Percentiles rank a stretch among this genome's conserved stretches.
These are phyloP conservation scores for Taphrorychus bicolor DNA, from an alignment of 2,888 invertebrate genomes.

Conservation along the genomic window DNA sequence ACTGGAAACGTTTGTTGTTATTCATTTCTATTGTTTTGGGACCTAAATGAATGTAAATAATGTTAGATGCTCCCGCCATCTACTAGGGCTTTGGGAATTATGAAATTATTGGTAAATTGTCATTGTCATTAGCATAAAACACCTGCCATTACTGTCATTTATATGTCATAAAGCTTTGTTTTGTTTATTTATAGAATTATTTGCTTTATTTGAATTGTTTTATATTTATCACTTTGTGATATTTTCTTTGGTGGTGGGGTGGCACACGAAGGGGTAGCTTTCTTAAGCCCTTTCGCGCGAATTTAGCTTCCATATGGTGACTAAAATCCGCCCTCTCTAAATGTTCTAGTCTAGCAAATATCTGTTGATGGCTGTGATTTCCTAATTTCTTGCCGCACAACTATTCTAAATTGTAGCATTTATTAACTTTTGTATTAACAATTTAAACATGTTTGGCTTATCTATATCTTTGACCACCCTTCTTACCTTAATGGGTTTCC, in stretches of 20 bases:
- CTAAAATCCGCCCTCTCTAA: background rate
- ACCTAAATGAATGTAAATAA: too few species aligned
- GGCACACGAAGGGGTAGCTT: background rate
- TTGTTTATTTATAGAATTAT: too few species aligned
- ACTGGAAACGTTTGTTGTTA: too few species aligned
- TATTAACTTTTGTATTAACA: background rate
- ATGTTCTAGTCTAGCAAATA: background rate
- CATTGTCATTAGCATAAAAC: too few species aligned
- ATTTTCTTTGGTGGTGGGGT: background rate
- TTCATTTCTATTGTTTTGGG: too few species aligned
- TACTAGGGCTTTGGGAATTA: too few species aligned
- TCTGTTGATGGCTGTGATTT: constrained; percentile 5
- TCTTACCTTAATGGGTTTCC: background rate
- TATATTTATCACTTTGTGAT: background rate
- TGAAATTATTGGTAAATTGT: too few species aligned
- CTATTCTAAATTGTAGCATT: too few species aligned
- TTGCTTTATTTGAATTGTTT: constrained; percentile 1
- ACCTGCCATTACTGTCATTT: too few species aligned
- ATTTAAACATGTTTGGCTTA: background rate
- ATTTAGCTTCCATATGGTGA: background rate
- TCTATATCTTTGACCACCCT: background rate
- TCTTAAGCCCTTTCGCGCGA: background rate
- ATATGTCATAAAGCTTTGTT: too few species aligned
- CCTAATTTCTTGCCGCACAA: background rate
- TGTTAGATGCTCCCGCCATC: too few species aligned